Evolutionary conservation across 2,113 vertebrate species (phyloP).

Genomic region (Takifugu flavidus): DNA sequence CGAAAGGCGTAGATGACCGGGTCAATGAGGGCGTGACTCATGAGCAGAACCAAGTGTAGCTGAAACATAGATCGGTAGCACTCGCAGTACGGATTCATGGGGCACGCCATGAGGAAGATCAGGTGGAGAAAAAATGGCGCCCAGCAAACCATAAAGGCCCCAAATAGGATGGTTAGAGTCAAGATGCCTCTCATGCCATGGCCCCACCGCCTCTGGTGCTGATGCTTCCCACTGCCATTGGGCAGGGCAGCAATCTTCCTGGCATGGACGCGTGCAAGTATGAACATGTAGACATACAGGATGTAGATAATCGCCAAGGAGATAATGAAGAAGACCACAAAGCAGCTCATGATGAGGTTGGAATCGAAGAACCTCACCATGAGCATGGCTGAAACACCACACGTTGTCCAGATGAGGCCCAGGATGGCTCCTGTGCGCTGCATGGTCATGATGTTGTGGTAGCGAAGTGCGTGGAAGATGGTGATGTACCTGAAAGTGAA

Average conservation of each 20-base stretch:
- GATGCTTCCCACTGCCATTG: conserved; percentile 27
- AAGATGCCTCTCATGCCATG: conserved; percentile 83
- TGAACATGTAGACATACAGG: conserved; percentile 92
- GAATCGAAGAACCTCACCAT: conserved; percentile 82
- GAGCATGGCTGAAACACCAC: conserved; percentile 75
- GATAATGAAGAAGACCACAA: conserved; percentile 81
- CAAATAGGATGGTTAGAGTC: conserved; percentile 89
- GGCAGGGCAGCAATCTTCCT: conserved; percentile 79
- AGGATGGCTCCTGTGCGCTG: conserved; percentile 73
- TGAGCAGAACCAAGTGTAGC: conserved; percentile 84
- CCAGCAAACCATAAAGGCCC: conserved; percentile 91
- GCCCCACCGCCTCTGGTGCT: conserved; percentile 56
- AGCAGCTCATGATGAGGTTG: conserved; percentile 80
- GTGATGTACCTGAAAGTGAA: conserved; percentile 80
- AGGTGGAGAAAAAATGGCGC: conserved; percentile 90
- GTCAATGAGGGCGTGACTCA: conserved; percentile 89
- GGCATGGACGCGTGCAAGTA: conserved; percentile 85
- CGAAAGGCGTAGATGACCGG: conserved; percentile 94
- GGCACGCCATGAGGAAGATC: conserved; percentile 84
- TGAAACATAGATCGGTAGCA: conserved; percentile 93
- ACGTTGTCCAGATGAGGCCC: conserved; percentile 80
- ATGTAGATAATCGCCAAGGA: conserved; percentile 84
- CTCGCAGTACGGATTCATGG: conserved; percentile 88
- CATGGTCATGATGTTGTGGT: conserved; percentile 90
- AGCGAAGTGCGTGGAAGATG: conserved; percentile 88